A percentile compares a stretch with the other conserved stretches of the same genome.
Evolutionary conservation across 2,797 vertebrate genomes (phyloP).

Genomic region (Semaprochilodus insignis): DNA sequence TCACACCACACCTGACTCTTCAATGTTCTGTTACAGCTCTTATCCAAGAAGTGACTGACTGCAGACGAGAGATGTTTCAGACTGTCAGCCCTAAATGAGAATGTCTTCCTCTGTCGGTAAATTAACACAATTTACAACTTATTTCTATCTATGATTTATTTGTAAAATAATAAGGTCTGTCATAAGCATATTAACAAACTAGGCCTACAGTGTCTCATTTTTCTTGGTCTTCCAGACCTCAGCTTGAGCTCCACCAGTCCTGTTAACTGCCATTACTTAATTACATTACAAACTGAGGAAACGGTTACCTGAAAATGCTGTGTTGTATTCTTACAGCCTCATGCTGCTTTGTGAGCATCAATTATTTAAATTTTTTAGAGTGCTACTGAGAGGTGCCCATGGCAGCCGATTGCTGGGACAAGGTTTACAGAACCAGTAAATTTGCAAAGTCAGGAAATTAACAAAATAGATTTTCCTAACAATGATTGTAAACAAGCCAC

Average conservation of each 20-base stretch:
- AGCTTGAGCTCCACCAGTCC: too few species aligned
- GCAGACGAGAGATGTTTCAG: constrained; percentile 67
- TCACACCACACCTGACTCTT: background rate
- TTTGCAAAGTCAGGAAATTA: too few species aligned
- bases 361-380: too few species aligned
- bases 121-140: background rate
- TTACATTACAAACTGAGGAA: too few species aligned
- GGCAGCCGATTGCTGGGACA: too few species aligned
- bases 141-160: background rate
- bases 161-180: background rate
- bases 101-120: background rate
- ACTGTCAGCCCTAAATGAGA: background rate
- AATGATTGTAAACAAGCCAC: too few species aligned
- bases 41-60: constrained; percentile 79
- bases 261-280: too few species aligned
- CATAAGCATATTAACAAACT: background rate
- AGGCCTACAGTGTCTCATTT: background rate
- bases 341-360: too few species aligned
- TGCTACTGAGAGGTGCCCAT: too few species aligned
- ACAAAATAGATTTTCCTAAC: too few species aligned
- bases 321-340: background rate
- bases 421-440: too few species aligned
- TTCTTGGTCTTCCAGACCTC: too few species aligned
- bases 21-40: constrained; percentile 77
- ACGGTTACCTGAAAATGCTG: background rate